These are phyloP conservation scores for Tetragnatha versicolor DNA, from an alignment of 1,140 invertebrate genomes.

Conservation along the genomic window DNA sequence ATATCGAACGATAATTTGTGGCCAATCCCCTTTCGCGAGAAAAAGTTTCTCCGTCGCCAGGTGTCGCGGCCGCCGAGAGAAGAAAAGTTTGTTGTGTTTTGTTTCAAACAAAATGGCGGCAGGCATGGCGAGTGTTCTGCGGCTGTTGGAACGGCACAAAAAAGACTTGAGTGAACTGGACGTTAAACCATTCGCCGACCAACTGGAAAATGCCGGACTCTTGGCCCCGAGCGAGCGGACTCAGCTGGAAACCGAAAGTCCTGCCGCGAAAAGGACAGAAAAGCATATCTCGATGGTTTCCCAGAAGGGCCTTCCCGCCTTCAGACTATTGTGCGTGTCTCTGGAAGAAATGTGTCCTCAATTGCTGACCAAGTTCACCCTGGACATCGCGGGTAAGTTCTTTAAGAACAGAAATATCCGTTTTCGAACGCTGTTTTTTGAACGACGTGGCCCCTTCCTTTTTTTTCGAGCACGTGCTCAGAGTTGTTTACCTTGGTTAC, in stretches of 20 bases:
- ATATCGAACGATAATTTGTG: too few species aligned
- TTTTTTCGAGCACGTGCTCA: too few species aligned
- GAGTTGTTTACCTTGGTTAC: too few species aligned
- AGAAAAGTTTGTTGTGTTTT: too few species aligned
- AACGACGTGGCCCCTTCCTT: too few species aligned
- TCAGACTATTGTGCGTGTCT: conserved; percentile 47
- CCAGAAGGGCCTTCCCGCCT: conserved; percentile 30
- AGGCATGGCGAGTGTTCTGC: conserved; percentile 35
- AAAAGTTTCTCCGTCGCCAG: too few species aligned
- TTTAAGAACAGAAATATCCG: too few species aligned
- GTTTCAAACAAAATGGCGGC: conserved; percentile 57
- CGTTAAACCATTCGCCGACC: conserved; percentile 12
- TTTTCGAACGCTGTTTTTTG: too few species aligned
- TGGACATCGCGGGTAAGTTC: conserved; percentile 47
- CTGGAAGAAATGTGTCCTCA: conserved; percentile 45
- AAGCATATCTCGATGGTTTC: conserved; percentile 20
- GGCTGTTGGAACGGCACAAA: conserved; percentile 39
- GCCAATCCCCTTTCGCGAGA: too few species aligned
- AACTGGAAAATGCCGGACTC: conserved; percentile 27
- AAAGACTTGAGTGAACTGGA: conserved; percentile 42
- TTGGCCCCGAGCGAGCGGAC: not conserved
- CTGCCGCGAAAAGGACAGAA: conserved; percentile 1
- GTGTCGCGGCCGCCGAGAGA: too few species aligned
- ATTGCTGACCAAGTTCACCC: conserved; percentile 45
- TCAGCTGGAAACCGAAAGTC: not conserved